A percentile compares a stretch with the other conserved stretches of the same genome.
These are phyloP conservation scores for Hydrochoerus hydrochaeris DNA, from an alignment of 2,113 vertebrate genomes.

Conservation along the genomic window DNA sequence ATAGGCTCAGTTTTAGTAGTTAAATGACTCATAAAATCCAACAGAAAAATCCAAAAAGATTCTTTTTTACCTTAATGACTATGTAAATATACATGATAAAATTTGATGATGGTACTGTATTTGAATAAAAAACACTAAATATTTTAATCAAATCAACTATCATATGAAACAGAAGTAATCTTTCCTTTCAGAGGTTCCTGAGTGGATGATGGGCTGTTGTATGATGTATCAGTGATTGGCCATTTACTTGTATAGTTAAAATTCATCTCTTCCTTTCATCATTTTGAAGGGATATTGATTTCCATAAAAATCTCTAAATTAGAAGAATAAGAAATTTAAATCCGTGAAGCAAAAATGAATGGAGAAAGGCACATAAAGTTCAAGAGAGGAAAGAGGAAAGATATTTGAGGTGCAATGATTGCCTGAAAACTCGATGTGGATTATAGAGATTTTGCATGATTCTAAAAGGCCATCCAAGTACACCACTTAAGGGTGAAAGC, in stretches of 20 bases:
- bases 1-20: conserved; percentile 14
- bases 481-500: background rate
- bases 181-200: conserved; percentile 66
- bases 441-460: background rate
- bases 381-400: conserved; percentile 56
- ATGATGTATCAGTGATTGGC: conserved; percentile 77
- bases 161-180: conserved; percentile 76
- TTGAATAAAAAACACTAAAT: conserved; percentile 78
- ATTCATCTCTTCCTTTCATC: conserved; percentile 77
- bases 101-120: conserved; percentile 68
- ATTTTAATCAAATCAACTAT: conserved; percentile 83
- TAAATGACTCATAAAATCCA: conserved; percentile 49
- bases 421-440: background rate
- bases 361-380: conserved; percentile 37
- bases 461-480: background rate
- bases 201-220: conserved; percentile 78
- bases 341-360: conserved; percentile 16
- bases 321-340: conserved; percentile 64
- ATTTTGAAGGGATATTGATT: conserved; percentile 79
- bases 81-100: conserved; percentile 72
- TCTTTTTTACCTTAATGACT: conserved; percentile 58
- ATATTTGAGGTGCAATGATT: background rate
- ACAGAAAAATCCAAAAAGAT: conserved; percentile 37
- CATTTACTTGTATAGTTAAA: conserved; percentile 81
- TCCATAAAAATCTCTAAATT: conserved; percentile 77